Evolutionary conservation across 2,797 vertebrate genomes (phyloP).

Genomic region (Calcarius lapponicus): DNA sequence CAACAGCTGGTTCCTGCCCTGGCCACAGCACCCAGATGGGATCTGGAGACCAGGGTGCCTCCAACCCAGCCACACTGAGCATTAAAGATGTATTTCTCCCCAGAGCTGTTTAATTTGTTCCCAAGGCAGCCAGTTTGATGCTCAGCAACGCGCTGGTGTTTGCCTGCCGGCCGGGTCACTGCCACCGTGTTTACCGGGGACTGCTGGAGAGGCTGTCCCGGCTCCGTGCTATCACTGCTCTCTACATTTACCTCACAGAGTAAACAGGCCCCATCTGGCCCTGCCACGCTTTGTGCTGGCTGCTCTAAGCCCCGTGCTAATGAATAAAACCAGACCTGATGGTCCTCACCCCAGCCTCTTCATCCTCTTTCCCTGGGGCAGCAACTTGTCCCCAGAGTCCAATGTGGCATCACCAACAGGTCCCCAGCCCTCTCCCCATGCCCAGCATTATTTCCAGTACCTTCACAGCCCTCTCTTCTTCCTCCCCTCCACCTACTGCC

Average conservation of each 20-base stretch:
- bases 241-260: conserved; percentile 52
- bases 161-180: neutral
- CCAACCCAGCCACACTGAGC: neutral
- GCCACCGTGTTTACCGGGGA: conserved; percentile 48
- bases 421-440: neutral
- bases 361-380: neutral
- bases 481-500: neutral
- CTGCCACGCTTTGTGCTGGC: neutral
- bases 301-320: conserved; percentile 24
- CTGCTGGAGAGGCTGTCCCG: neutral
- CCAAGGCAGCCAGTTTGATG: neutral
- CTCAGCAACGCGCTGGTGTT: conserved; percentile 5
- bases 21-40: neutral
- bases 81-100: neutral
- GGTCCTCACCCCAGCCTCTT: neutral
- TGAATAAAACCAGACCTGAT: conserved; percentile 53
- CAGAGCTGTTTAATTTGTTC: conserved; percentile 24
- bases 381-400: neutral
- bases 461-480: neutral
- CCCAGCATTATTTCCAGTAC: neutral
- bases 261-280: conserved; percentile 72
- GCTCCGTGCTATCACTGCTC: conserved; percentile 39
- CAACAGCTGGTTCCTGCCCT: neutral
- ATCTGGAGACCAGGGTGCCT: neutral
- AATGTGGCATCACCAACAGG: neutral